Conservation (phyloP, 2,797 vertebrate genomes). For the Acridotheres tristis region DNA sequence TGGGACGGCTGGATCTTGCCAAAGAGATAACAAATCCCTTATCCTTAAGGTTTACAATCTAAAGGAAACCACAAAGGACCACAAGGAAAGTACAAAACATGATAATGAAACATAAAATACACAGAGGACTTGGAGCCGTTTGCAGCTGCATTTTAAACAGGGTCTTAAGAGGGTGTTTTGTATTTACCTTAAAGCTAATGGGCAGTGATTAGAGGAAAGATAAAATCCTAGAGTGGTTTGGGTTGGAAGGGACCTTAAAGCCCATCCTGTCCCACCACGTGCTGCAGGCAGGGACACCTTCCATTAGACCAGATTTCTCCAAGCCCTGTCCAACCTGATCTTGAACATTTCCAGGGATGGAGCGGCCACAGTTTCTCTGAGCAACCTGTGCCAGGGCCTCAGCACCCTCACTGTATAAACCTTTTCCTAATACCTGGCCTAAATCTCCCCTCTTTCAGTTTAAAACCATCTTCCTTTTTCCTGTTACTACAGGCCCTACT, state of each 20-base stretch:
- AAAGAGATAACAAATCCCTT: slow-evolving; percentile 41
- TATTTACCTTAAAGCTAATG: background rate
- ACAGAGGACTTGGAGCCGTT: background rate
- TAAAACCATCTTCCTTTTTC: background rate
- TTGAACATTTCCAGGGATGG: background rate
- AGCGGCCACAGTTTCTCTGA: background rate
- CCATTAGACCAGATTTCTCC: background rate
- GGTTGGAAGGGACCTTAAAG: background rate
- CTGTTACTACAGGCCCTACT: background rate
- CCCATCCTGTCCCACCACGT: background rate
- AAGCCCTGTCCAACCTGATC: accelerated
- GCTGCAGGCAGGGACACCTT: background rate
- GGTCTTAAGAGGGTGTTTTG: background rate
- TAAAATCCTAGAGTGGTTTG: background rate
- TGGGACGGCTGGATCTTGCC: background rate
- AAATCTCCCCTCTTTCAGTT: background rate
- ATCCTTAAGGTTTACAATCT: background rate
- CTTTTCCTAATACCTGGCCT: background rate
- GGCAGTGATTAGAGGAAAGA: background rate
- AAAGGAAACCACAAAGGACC: background rate
- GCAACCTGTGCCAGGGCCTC: background rate
- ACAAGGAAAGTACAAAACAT: background rate
- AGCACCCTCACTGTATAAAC: background rate
- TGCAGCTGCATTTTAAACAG: background rate
- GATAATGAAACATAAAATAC: background rate